Evolutionary conservation across 37 sponge, comb jelly and placozoan genomes (phyloP).

Genomic region (Aplysina aerophoba): DNA sequence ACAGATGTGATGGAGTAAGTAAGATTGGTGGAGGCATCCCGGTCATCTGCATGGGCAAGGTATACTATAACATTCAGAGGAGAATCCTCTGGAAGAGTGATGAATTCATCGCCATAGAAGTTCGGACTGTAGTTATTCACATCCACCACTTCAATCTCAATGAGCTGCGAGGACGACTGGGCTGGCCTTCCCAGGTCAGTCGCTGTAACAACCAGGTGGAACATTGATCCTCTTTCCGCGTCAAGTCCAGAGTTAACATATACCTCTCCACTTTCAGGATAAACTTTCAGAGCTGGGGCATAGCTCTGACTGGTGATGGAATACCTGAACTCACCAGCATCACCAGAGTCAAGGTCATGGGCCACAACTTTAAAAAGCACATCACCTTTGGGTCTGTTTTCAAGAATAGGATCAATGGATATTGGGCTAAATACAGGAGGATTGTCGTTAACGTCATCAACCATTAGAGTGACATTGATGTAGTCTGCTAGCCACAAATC

Average conservation of each 20-base stretch:
- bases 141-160: constrained; percentile 42
- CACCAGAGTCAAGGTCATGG: constrained; percentile 72
- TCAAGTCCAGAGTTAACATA: constrained; percentile 29
- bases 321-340: constrained; percentile 47
- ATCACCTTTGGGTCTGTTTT: constrained; percentile 32
- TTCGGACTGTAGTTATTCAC: constrained; percentile 54
- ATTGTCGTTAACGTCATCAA: constrained; percentile 79
- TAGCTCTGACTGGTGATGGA: constrained; percentile 37
- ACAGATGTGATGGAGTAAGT: not conserved
- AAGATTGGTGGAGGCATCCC: not conserved
- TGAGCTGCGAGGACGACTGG: not conserved
- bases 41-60: constrained; percentile 12
- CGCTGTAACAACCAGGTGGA: constrained; percentile 35
- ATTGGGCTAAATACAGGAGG: constrained; percentile 56
- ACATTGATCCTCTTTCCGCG: constrained; percentile 1
- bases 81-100: constrained; percentile 47
- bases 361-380: constrained; percentile 51
- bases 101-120: constrained; percentile 19
- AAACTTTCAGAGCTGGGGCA: not conserved
- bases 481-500: constrained; percentile 15
- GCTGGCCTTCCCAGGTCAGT: constrained; percentile 25
- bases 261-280: constrained; percentile 32
- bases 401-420: constrained; percentile 29
- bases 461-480: constrained; percentile 48
- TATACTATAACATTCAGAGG: constrained; percentile 16